These are phyloP conservation scores for Plagodis dolabraria DNA, from an alignment of 2,888 invertebrate genomes.

Conservation along the genomic window DNA sequence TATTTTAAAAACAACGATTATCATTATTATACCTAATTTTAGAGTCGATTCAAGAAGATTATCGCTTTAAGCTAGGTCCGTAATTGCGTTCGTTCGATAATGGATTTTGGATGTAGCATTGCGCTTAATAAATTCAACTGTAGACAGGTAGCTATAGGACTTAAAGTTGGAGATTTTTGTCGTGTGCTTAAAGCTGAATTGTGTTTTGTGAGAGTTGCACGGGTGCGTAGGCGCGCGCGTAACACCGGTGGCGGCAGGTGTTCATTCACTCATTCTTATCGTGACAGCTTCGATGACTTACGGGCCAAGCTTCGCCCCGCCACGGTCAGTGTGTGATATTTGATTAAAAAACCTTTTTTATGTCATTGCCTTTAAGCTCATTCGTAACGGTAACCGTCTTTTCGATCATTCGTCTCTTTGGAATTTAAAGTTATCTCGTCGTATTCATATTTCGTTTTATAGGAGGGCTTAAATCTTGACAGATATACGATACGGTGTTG, in stretches of 20 bases:
- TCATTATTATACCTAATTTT: constrained; percentile 79
- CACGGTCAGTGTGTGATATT: constrained; percentile 71
- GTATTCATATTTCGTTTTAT: constrained; percentile 60
- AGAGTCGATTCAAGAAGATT: constrained; percentile 75
- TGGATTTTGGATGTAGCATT: constrained; percentile 43
- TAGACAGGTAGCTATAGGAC: constrained; percentile 48
- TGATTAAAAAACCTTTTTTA: constrained; percentile 69
- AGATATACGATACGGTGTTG: constrained; percentile 55
- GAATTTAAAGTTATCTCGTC: constrained; percentile 71
- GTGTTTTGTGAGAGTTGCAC: constrained; percentile 47
- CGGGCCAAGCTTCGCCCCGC: constrained; percentile 63
- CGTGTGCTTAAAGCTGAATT: constrained; percentile 57
- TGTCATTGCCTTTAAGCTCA: constrained; percentile 75
- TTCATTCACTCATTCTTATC: constrained; percentile 83
- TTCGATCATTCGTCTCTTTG: constrained; percentile 68
- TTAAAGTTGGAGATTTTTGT: constrained; percentile 42
- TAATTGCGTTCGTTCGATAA: constrained; percentile 61
- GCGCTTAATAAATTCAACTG: constrained; percentile 52
- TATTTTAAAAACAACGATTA: constrained; percentile 76
- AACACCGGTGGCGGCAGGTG: constrained; percentile 83
- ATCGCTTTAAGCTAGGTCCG: constrained; percentile 66
- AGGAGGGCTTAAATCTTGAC: constrained; percentile 64
- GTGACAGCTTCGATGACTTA: constrained; percentile 84
- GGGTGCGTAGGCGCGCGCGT: constrained; percentile 78
- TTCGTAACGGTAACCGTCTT: constrained; percentile 81